Evolutionary conservation across 2,797 vertebrate species (phyloP).

Genomic region (Aplochiton taeniatus): DNA sequence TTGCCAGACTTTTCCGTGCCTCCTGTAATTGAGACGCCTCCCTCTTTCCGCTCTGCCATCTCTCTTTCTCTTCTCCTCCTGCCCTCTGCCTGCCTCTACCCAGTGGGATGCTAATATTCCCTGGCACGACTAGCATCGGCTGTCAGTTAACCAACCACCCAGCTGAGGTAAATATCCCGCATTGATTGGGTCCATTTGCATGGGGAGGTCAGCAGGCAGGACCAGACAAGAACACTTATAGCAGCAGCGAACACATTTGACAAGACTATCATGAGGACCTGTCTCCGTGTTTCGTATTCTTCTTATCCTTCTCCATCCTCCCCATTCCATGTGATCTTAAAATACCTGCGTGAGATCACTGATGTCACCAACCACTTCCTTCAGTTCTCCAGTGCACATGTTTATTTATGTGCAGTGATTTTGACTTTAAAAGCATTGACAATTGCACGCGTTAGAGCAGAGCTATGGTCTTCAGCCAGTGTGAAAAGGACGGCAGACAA

Average conservation of each 20-base stretch:
- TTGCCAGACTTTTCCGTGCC: constrained; percentile 32
- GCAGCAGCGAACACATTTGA: not conserved
- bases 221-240: constrained; percentile 49
- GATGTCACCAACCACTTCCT: too few species aligned
- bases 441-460: too few species aligned
- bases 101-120: constrained; percentile 57
- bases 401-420: too few species aligned
- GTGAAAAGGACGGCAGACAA: not conserved
- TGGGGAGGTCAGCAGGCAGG: constrained; percentile 32
- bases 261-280: not conserved
- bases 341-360: too few species aligned
- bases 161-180: constrained; percentile 52
- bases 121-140: constrained; percentile 40
- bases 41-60: constrained; percentile 36
- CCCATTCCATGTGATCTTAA: too few species aligned
- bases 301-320: not conserved
- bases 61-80: constrained; percentile 34
- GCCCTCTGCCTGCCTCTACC: constrained; percentile 27
- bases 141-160: constrained; percentile 56
- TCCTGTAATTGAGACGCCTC: constrained; percentile 53
- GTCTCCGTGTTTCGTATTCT: not conserved
- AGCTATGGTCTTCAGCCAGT: too few species aligned
- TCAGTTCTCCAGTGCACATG: too few species aligned
- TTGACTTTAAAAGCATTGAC: too few species aligned
- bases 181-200: constrained; percentile 61